A percentile compares a stretch with the other conserved stretches of the same genome.
Evolutionary conservation across 1,140 invertebrate species (phyloP).

Genomic region (Bombyx mandarina): DNA sequence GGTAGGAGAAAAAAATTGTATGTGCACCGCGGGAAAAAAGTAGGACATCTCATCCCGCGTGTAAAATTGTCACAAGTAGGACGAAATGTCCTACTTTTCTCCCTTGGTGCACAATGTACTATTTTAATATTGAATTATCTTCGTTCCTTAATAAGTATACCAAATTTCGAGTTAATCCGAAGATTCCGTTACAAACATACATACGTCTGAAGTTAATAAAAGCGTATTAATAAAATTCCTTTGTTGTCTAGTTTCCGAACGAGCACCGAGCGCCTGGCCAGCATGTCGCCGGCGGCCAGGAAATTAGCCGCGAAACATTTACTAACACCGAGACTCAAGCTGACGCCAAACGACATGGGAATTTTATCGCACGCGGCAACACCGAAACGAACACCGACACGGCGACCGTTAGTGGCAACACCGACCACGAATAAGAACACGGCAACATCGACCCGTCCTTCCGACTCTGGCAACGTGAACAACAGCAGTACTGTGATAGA

Average conservation of each 20-base stretch:
- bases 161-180: no score
- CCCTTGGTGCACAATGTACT: no score
- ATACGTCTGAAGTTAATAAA: no score
- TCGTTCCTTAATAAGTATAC: no score
- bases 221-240: no score
- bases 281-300: conserved; percentile 95
- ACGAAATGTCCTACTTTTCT: no score
- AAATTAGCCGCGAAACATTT: conserved; percentile 77
- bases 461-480: conserved; percentile 26
- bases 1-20: no score
- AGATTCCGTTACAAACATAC: no score
- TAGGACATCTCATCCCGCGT: no score
- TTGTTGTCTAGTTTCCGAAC: conserved; percentile 67
- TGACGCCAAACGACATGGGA: conserved; percentile 50
- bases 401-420: conserved; percentile 46
- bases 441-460: conserved; percentile 13
- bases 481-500: conserved; percentile 18
- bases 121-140: no score
- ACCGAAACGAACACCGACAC: conserved; percentile 57
- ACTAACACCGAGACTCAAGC: conserved; percentile 58
- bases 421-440: conserved; percentile 24
- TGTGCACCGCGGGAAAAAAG: no score
- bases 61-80: no score
- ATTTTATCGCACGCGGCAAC: conserved; percentile 47
- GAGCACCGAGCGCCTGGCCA: conserved; percentile 83